Percentiles rank a stretch among this genome's conserved stretches.
phyloP scores from a whole-genome alignment of 1,140 invertebrate species.

The Lepidotrigona ventralis region DNA sequence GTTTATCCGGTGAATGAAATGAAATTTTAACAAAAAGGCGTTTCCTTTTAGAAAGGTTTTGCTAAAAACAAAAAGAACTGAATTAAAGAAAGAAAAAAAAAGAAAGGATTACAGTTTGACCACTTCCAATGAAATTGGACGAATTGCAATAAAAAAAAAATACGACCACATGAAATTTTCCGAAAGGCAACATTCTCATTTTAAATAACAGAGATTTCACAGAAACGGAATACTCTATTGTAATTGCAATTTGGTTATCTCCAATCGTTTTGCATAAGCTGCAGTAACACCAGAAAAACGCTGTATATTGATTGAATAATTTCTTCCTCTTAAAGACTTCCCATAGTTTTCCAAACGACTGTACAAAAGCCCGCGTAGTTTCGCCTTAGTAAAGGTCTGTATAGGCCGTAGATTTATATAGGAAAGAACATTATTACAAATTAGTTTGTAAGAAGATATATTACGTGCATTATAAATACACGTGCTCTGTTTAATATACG shows the following conservation, averaged over 20 bases:
- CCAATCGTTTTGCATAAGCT: slow-evolving; percentile 26
- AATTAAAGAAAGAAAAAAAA: background rate
- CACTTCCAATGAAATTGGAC: background rate
- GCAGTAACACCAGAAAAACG: slow-evolving; percentile 22
- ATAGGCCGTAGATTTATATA: slow-evolving; percentile 73
- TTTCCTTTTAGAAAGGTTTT: slow-evolving; percentile 50
- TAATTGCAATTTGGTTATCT: slow-evolving; percentile 34
- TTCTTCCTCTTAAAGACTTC: slow-evolving; percentile 75
- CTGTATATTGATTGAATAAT: slow-evolving; percentile 59
- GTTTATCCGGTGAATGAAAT: background rate
- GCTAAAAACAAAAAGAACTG: slow-evolving; percentile 17
- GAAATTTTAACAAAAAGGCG: slow-evolving; percentile 59
- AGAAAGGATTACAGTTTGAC: slow-evolving; percentile 5
- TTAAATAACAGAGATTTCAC: slow-evolving; percentile 3
- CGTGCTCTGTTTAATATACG: slow-evolving; percentile 65
- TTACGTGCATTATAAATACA: slow-evolving; percentile 69
- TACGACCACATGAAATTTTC: background rate
- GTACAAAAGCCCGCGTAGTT: slow-evolving; percentile 77
- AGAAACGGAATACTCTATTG: slow-evolving; percentile 18
- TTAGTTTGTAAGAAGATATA: slow-evolving; percentile 69
- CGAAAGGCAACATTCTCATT: slow-evolving; percentile 16
- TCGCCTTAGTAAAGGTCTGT: slow-evolving; percentile 76
- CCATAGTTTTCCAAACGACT: slow-evolving; percentile 75
- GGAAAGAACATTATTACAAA: slow-evolving; percentile 67
- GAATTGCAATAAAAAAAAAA: slow-evolving; percentile 2